Conservation (phyloP, 2,888 invertebrate species). For the Drosophila dives region DNA sequence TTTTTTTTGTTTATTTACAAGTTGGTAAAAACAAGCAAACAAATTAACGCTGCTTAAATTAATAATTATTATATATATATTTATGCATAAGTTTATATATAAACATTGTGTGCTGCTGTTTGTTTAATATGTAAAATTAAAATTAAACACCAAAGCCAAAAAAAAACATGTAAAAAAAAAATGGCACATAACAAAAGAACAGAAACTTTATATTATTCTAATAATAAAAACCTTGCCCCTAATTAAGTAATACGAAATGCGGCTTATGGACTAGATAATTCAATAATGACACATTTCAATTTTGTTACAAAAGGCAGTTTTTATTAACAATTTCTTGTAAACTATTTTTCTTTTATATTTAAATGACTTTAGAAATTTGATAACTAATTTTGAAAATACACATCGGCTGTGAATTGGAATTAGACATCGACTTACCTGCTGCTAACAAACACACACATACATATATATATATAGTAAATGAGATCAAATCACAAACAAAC, state of each 20-base stretch:
- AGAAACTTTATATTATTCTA: constrained; percentile 21
- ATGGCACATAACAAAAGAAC: constrained; percentile 35
- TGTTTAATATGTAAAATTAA: constrained; percentile 25
- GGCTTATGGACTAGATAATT: constrained; percentile 62
- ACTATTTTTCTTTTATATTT: constrained; percentile 5
- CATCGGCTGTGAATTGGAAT: constrained; percentile 10
- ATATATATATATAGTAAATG: constrained; percentile 19
- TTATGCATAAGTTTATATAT: constrained; percentile 8
- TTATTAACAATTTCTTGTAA: constrained; percentile 62
- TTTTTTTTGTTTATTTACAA: background rate
- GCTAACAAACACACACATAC: background rate
- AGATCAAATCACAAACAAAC: constrained; percentile 51
- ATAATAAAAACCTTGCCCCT: constrained; percentile 58
- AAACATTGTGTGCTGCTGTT: constrained; percentile 34
- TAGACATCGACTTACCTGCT: constrained; percentile 55
- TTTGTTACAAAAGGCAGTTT: constrained; percentile 70
- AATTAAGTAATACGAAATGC: constrained; percentile 27
- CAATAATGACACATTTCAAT: constrained; percentile 78
- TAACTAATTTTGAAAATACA: constrained; percentile 20
- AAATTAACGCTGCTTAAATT: constrained; percentile 41
- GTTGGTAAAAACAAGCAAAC: constrained; percentile 69
- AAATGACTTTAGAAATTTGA: constrained; percentile 26
- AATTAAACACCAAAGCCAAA: constrained; percentile 64
- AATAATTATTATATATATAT: constrained; percentile 10
- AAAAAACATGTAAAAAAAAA: constrained; percentile 19